Evolutionary conservation across 64 coral and sea anemone genomes (phyloP).

Genomic region (Montipora cactus): DNA sequence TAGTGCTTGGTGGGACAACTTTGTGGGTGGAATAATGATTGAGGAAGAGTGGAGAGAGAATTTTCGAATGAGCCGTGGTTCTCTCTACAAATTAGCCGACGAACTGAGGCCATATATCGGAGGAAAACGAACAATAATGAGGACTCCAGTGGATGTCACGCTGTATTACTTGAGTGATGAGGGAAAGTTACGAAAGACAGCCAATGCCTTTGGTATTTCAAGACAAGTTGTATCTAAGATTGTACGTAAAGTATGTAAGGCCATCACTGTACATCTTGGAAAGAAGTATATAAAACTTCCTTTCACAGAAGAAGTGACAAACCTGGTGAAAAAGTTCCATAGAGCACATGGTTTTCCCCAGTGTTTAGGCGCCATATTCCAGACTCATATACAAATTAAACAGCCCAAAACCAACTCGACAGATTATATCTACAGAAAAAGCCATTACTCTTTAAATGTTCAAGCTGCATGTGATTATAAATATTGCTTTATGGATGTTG

Average conservation of each 20-base stretch:
- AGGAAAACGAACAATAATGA: too few relatives aligned
- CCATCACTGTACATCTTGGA: slow-evolving; percentile 35
- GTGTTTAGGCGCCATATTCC: not conserved
- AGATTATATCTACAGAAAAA: slow-evolving; percentile 29
- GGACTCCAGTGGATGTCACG: not conserved
- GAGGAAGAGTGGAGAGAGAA: too few relatives aligned
- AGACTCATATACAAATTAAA: slow-evolving; percentile 16
- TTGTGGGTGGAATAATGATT: too few relatives aligned
- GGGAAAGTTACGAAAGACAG: not conserved
- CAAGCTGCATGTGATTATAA: slow-evolving; percentile 28
- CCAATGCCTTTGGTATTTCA: slow-evolving; percentile 33
- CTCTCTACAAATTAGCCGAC: too few relatives aligned
- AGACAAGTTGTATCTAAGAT: slow-evolving; percentile 26
- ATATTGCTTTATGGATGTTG: too few relatives aligned
- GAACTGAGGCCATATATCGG: too few relatives aligned
- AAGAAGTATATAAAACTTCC: slow-evolving; percentile 15
- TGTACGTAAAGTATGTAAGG: slow-evolving; percentile 18
- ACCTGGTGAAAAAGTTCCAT: slow-evolving; percentile 14
- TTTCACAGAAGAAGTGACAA: slow-evolving; percentile 13
- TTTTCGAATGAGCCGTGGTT: too few relatives aligned
- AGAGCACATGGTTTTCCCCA: slow-evolving; percentile 24
- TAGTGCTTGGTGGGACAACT: too few relatives aligned
- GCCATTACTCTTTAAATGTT: slow-evolving; percentile 14
- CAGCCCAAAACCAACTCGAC: slow-evolving; percentile 24
- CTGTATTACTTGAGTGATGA: not conserved